These are phyloP conservation scores for Macrotrachela quadricornifera DNA, from an alignment of 1,140 invertebrate genomes.

Conservation along the genomic window DNA sequence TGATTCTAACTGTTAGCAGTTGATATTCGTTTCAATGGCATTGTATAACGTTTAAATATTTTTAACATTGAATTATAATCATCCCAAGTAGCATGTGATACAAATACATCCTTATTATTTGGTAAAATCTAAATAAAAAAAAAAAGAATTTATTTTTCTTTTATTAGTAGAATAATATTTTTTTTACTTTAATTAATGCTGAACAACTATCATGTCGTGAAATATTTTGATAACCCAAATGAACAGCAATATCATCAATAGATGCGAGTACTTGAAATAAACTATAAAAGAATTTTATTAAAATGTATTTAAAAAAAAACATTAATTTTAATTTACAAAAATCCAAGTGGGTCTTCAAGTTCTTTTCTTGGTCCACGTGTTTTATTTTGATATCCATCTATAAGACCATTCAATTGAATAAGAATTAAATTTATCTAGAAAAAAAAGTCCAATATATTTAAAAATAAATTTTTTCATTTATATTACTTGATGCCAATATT, in stretches of 20 bases:
- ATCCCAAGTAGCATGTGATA: constrained; percentile 47
- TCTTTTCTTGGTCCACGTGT: constrained; percentile 20
- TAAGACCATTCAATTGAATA: constrained; percentile 32
- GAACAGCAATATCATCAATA: constrained; percentile 29
- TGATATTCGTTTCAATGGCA: constrained; percentile 42
- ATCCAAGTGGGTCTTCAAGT: background rate
- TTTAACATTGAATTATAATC: constrained; percentile 63
- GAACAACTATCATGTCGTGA: constrained; percentile 11
- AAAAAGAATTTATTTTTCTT: background rate
- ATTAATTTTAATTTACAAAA: background rate
- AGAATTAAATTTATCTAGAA: constrained; percentile 31
- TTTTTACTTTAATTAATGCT: constrained; percentile 8
- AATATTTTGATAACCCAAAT: constrained; percentile 15
- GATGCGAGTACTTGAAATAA: constrained; percentile 45
- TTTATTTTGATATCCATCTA: constrained; percentile 29
- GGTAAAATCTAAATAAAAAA: constrained; percentile 17
- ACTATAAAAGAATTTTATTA: constrained; percentile 1
- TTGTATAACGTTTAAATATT: constrained; percentile 66
- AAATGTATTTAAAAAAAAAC: constrained; percentile 1
- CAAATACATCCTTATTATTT: constrained; percentile 35
- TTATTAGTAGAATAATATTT: background rate
- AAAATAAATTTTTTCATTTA: constrained; percentile 1
- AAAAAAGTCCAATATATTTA: background rate
- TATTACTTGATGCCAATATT: constrained; percentile 57
- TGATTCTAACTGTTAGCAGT: background rate